A percentile compares a stretch with the other conserved stretches of the same genome.
Evolutionary conservation across 2,888 invertebrate genomes (phyloP).

Genomic region (Parelbella ahira): DNA sequence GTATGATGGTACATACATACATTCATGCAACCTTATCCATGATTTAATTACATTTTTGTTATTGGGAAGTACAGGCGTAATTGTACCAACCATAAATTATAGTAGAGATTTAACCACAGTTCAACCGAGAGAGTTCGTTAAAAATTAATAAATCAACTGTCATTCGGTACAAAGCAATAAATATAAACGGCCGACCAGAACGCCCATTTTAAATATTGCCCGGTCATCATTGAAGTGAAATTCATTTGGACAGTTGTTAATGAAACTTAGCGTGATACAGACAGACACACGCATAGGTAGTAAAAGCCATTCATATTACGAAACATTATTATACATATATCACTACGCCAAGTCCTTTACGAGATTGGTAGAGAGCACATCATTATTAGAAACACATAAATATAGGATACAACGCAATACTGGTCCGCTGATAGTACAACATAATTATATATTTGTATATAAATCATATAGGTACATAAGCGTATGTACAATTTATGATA

Average conservation of each 20-base stretch:
- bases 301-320: too few species aligned
- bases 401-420: constrained; percentile 32
- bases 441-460: constrained; percentile 9
- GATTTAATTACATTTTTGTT: too few species aligned
- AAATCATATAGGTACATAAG: too few species aligned
- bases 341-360: too few species aligned
- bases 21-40: too few species aligned
- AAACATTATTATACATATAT: too few species aligned
- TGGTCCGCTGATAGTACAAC: constrained; percentile 27
- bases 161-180: constrained; percentile 11
- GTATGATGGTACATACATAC: too few species aligned
- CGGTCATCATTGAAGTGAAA: constrained; percentile 19
- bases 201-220: constrained; percentile 6
- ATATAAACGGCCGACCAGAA: constrained; percentile 1
- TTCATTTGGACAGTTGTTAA: constrained; percentile 15
- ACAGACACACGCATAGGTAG: not conserved
- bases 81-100: not conserved
- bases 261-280: constrained; percentile 10
- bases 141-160: constrained; percentile 16
- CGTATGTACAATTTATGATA: constrained; percentile 14
- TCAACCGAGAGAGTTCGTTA: constrained; percentile 10
- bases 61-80: not conserved
- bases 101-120: not conserved
- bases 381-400: too few species aligned
- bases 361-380: too few species aligned